Percentiles rank a stretch among this genome's conserved stretches.
These are phyloP conservation scores for Typhlichthys eigenmanni DNA, from an alignment of 2,797 vertebrate genomes.

Conservation along the genomic window DNA sequence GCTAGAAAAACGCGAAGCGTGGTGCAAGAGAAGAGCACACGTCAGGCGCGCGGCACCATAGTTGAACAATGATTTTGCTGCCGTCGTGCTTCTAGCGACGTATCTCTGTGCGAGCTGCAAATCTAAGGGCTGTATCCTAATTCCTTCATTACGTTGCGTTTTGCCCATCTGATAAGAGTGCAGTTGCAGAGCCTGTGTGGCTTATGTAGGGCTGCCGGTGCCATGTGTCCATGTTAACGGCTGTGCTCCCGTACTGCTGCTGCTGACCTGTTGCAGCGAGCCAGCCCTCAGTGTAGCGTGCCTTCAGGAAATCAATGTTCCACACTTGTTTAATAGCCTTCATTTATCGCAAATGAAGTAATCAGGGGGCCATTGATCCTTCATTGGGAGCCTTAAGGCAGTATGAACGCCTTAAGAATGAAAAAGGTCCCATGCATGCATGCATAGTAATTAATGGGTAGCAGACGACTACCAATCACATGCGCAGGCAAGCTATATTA, in stretches of 20 bases:
- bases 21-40: too few species aligned
- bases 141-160: too few species aligned
- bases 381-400: conserved; percentile 22
- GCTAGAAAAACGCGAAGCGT: too few species aligned
- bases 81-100: too few species aligned
- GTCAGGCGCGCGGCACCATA: too few species aligned
- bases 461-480: conserved; percentile 35
- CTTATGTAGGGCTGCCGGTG: background rate
- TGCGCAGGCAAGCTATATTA: background rate
- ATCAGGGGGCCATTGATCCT: conserved; percentile 61
- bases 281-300: background rate
- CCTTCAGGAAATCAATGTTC: conserved; percentile 35
- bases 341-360: conserved; percentile 65
- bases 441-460: conserved; percentile 55
- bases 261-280: conserved; percentile 39
- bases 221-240: background rate
- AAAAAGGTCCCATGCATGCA: conserved; percentile 31
- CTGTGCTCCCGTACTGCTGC: conserved; percentile 3
- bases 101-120: too few species aligned
- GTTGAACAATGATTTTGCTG: too few species aligned
- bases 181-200: too few species aligned
- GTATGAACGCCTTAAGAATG: conserved; percentile 22
- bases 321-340: conserved; percentile 53
- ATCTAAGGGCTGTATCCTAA: too few species aligned
- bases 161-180: too few species aligned